phyloP scores from a whole-genome alignment of 2,888 invertebrate species.

The Drosophila siamana region DNA sequence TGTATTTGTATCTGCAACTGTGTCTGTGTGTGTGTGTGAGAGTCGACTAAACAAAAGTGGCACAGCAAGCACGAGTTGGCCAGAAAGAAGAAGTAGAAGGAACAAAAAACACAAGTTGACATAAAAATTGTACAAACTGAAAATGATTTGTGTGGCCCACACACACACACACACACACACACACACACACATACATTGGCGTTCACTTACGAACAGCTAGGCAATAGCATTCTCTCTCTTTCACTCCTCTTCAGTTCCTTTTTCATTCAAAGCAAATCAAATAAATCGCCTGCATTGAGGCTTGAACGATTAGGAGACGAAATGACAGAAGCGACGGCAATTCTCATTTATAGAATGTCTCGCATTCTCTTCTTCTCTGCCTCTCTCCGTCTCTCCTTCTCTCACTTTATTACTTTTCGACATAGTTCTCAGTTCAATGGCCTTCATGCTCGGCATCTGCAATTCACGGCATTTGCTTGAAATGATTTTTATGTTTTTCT shows the following conservation, averaged over 20 bases:
- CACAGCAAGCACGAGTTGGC: conserved; percentile 38
- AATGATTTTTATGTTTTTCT: conserved; percentile 18
- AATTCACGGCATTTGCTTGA: conserved; percentile 21
- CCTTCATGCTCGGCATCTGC: conserved; percentile 23
- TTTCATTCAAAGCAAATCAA: conserved; percentile 35
- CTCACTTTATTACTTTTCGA: conserved; percentile 4
- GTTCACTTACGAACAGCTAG: conserved; percentile 9
- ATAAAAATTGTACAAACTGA: conserved; percentile 77
- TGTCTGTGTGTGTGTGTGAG: conserved; percentile 14
- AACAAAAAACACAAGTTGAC: conserved; percentile 60
- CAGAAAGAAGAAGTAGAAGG: conserved; percentile 14
- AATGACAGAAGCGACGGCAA: conserved; percentile 50
- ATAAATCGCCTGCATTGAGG: conserved; percentile 55
- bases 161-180: conserved; percentile 14
- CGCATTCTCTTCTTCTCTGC: not conserved
- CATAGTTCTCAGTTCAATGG: conserved; percentile 41
- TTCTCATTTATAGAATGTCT: conserved; percentile 41
- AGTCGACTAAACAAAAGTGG: conserved; percentile 67
- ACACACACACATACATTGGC: too few species aligned
- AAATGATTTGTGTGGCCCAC: conserved; percentile 72
- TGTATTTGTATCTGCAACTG: conserved; percentile 1
- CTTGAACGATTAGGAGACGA: conserved; percentile 50
- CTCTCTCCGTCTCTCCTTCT: not conserved
- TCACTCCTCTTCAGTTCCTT: not conserved
- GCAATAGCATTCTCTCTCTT: conserved; percentile 9